phyloP scores from a whole-genome alignment of 2,888 invertebrate species.

The Trachelus troglodyta region DNA sequence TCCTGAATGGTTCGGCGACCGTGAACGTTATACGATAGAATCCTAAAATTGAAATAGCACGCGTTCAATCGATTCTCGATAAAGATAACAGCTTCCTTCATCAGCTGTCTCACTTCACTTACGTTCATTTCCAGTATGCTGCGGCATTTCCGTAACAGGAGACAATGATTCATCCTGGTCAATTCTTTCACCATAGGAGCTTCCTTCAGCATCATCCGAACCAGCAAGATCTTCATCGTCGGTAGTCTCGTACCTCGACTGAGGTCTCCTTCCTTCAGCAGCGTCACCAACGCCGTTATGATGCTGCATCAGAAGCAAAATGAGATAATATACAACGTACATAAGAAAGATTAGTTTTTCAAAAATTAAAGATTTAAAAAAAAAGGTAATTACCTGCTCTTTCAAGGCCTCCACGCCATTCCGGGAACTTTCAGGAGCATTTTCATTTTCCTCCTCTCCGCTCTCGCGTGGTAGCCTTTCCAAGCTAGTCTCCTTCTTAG shows the following conservation, averaged over 20 bases:
- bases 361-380: too few relatives aligned
- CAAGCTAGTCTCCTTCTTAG: background rate
- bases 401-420: background rate
- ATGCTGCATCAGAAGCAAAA: background rate
- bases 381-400: background rate
- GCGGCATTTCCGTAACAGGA: background rate
- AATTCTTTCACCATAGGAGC: conserved; percentile 33
- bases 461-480: conserved; percentile 35
- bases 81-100: background rate
- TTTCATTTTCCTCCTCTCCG: conserved; percentile 30
- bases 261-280: conserved; percentile 30
- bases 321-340: background rate
- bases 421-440: background rate
- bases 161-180: background rate
- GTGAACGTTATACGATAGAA: conserved; percentile 71
- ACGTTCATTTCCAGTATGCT: background rate
- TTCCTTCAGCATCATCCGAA: conserved; percentile 58
- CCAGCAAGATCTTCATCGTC: conserved; percentile 57
- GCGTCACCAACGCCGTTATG: conserved; percentile 36
- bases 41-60: conserved; percentile 46
- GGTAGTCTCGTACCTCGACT: conserved; percentile 27
- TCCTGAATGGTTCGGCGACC: conserved; percentile 73
- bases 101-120: background rate
- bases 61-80: background rate
- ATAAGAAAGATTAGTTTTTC: background rate